Conservation (phyloP, 2,797 vertebrate species). For the Silurus lanzhouensis region DNA sequence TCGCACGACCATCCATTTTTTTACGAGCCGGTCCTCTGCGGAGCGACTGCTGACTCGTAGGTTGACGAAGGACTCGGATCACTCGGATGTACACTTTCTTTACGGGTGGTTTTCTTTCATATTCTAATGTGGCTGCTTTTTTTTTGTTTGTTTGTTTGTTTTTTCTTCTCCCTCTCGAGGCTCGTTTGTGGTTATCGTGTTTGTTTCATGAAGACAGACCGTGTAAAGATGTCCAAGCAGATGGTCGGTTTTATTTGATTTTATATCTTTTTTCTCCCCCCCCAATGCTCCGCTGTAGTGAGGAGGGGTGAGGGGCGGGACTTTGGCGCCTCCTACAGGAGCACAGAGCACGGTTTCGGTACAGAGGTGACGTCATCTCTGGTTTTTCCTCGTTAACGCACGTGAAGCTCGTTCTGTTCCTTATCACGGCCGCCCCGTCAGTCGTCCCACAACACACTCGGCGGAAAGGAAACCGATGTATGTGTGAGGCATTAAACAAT, state of each 20-base stretch:
- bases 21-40: neutral
- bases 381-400: neutral
- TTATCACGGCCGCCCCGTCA: constrained; percentile 68
- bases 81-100: constrained; percentile 49
- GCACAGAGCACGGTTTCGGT: neutral
- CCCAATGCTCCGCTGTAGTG: constrained; percentile 67
- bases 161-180: neutral
- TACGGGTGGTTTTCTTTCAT: constrained; percentile 63
- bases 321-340: constrained; percentile 45
- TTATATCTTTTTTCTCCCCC: constrained; percentile 79
- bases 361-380: neutral
- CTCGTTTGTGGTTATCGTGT: constrained; percentile 65
- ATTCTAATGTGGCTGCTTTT: constrained; percentile 48
- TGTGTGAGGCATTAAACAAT: constrained; percentile 76
- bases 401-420: constrained; percentile 60
- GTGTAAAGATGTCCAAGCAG: constrained; percentile 48
- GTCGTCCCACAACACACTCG: constrained; percentile 71
- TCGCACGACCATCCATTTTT: neutral
- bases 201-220: constrained; percentile 58
- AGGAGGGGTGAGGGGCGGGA: constrained; percentile 61
- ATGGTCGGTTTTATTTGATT: constrained; percentile 74
- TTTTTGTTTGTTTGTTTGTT: neutral
- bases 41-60: constrained; percentile 53
- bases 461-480: constrained; percentile 68
- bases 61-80: constrained; percentile 57